Conservation (phyloP, 2,888 invertebrate species). For the Atethmia centrago region DNA sequence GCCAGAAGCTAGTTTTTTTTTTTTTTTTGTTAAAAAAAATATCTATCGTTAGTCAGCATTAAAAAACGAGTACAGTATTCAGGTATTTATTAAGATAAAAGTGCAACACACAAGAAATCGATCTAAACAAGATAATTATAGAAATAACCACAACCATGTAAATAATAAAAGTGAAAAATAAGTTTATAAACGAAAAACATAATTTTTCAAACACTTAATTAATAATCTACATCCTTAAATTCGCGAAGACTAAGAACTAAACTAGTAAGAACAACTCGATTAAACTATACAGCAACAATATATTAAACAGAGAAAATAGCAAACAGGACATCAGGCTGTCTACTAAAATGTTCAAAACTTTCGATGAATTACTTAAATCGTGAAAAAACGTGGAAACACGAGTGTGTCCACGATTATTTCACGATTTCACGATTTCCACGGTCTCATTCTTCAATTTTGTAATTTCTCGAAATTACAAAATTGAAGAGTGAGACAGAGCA, state of each 20-base stretch:
- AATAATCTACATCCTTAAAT: neutral
- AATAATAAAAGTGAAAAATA: neutral
- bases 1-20: neutral
- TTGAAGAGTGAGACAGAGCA: neutral
- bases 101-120: neutral
- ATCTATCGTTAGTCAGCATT: neutral
- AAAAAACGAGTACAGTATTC: neutral
- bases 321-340: neutral
- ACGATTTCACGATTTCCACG: no score
- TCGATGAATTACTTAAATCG: neutral
- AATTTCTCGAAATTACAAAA: neutral
- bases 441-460: no score
- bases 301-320: neutral
- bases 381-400: neutral
- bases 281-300: no score
- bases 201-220: neutral
- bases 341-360: neutral
- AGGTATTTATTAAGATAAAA: slow-evolving; percentile 1
- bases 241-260: neutral
- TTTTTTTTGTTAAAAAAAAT: neutral
- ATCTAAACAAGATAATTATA: neutral
- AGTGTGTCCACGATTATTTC: no score
- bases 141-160: neutral
- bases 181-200: no score
- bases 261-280: neutral